Evolutionary conservation across 2,113 vertebrate genomes (phyloP).

Genomic region (Archocentrus centrarchus): DNA sequence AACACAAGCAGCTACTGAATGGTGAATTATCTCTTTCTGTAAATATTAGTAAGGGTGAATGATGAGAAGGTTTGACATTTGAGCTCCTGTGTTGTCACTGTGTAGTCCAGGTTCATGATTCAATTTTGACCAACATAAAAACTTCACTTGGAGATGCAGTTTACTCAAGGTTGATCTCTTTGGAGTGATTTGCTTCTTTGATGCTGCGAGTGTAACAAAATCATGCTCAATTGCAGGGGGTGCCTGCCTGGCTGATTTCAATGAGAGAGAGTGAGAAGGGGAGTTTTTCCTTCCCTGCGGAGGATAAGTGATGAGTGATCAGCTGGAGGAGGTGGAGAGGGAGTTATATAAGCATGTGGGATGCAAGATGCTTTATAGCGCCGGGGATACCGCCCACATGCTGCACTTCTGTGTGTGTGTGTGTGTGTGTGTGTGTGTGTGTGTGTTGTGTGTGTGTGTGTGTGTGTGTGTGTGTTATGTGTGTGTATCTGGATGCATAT

Average conservation of each 20-base stretch:
- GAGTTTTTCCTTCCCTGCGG: constrained; percentile 60
- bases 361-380: constrained; percentile 79
- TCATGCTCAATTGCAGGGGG: constrained; percentile 46
- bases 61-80: constrained; percentile 32
- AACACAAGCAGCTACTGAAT: background rate
- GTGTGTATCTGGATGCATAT: constrained; percentile 52
- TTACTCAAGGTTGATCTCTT: constrained; percentile 34
- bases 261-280: constrained; percentile 27
- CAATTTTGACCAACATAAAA: constrained; percentile 36
- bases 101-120: constrained; percentile 28
- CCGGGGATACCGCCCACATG: constrained; percentile 72
- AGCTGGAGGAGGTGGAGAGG: constrained; percentile 74
- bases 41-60: background rate
- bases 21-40: constrained; percentile 1
- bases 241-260: constrained; percentile 40
- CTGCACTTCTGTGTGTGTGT: constrained; percentile 43
- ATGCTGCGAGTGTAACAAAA: constrained; percentile 48
- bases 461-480: constrained; percentile 19
- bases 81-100: constrained; percentile 31
- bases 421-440: constrained; percentile 31
- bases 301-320: constrained; percentile 74
- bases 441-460: background rate
- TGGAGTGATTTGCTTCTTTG: constrained; percentile 43
- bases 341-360: constrained; percentile 84
- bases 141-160: constrained; percentile 37